Evolutionary conservation across 2,113 vertebrate genomes (phyloP).

Genomic region (Cavia porcellus): DNA sequence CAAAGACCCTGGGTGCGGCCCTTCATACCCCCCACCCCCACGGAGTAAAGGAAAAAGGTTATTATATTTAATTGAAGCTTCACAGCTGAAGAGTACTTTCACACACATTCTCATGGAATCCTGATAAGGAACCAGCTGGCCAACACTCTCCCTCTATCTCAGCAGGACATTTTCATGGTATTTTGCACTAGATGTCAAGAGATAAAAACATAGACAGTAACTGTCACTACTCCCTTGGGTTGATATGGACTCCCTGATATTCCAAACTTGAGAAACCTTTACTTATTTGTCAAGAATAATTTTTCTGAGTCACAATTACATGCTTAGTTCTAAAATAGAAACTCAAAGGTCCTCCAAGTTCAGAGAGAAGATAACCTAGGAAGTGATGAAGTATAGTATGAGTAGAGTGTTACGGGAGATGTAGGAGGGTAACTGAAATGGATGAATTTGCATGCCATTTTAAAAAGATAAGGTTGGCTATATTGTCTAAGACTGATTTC

Average conservation of each 20-base stretch:
- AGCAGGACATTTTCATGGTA: background rate
- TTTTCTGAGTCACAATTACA: background rate
- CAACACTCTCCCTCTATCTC: background rate
- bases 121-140: background rate
- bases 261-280: background rate
- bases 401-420: background rate
- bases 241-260: background rate
- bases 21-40: too few species aligned
- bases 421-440: background rate
- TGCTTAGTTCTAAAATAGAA: slow-evolving; percentile 1
- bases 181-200: background rate
- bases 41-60: background rate
- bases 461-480: background rate
- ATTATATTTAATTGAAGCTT: background rate
- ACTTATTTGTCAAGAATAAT: background rate
- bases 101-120: background rate
- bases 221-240: background rate
- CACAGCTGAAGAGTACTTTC: background rate
- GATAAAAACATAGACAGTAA: background rate
- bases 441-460: background rate
- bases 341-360: background rate
- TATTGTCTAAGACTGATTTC: background rate
- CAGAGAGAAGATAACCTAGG: background rate
- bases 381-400: background rate
- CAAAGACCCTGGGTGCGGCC: background rate